Percentiles rank a stretch among this genome's conserved stretches.
Conservation (phyloP, 2,888 invertebrate species). For the Pammene aurita region DNA sequence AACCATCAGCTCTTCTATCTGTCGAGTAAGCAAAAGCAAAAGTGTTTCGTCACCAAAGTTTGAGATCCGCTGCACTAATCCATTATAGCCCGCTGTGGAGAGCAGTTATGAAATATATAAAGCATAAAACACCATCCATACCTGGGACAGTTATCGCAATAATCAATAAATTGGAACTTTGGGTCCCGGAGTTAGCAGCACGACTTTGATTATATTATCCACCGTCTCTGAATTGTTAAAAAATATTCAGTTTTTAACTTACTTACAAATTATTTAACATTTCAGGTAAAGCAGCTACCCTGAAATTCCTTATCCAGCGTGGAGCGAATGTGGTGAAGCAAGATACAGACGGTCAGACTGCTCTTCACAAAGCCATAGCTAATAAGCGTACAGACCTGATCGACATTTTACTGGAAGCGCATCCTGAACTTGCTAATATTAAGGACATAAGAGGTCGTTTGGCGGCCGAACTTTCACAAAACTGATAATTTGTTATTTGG, state of each 20-base stretch:
- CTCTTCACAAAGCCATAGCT: slow-evolving; percentile 89
- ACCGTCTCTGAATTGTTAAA: not conserved
- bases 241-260: not conserved
- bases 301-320: slow-evolving; percentile 85
- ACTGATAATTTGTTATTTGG: slow-evolving; percentile 1
- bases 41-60: too few relatives aligned
- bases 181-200: too few relatives aligned
- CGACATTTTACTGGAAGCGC: slow-evolving; percentile 65
- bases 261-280: slow-evolving; percentile 42
- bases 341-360: slow-evolving; percentile 92
- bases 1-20: too few relatives aligned
- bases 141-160: too few relatives aligned
- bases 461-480: slow-evolving; percentile 60
- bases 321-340: slow-evolving; percentile 85
- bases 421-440: slow-evolving; percentile 62
- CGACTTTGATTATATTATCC: not conserved
- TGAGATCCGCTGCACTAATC: too few relatives aligned
- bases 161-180: too few relatives aligned
- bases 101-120: too few relatives aligned
- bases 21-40: too few relatives aligned
- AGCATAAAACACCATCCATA: too few relatives aligned
- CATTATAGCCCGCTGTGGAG: too few relatives aligned
- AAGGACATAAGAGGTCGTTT: slow-evolving; percentile 73
- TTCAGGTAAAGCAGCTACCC: slow-evolving; percentile 85
- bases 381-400: slow-evolving; percentile 78